Percentiles rank a stretch among this genome's conserved stretches.
Conservation (phyloP, 2,113 vertebrate genomes). For the Kryptolebias marmoratus region DNA sequence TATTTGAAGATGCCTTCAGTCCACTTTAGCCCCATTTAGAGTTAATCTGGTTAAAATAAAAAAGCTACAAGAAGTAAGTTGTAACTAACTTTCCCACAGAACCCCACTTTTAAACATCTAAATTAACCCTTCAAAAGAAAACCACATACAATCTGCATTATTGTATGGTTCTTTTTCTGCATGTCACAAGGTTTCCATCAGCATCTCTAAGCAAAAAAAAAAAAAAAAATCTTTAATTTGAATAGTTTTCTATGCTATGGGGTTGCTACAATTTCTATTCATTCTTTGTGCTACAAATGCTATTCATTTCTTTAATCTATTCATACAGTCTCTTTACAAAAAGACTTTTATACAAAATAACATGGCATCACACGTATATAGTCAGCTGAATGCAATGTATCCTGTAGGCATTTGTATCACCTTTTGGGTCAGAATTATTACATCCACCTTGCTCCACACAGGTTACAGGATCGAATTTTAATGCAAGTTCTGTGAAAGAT, state of each 20-base stretch:
- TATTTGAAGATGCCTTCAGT: too few relatives aligned
- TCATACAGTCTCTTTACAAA: too few relatives aligned
- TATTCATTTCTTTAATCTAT: too few relatives aligned
- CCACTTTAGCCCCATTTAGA: too few relatives aligned
- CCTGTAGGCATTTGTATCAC: background rate
- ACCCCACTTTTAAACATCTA: too few relatives aligned
- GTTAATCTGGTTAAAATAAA: too few relatives aligned
- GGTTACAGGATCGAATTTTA: conserved; percentile 1
- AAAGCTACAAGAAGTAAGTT: too few relatives aligned
- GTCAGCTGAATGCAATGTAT: background rate
- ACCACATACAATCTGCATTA: background rate
- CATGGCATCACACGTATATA: too few relatives aligned
- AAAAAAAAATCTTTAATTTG: conserved; percentile 4
- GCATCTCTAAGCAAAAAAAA: background rate
- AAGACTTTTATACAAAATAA: too few relatives aligned
- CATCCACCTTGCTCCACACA: conserved; percentile 3
- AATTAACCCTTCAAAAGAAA: background rate
- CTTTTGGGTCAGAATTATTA: background rate
- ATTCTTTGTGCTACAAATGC: background rate
- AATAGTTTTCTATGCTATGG: background rate
- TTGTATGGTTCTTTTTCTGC: background rate
- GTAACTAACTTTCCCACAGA: too few relatives aligned
- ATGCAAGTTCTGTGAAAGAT: background rate
- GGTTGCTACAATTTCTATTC: background rate
- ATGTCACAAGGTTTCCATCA: conserved; percentile 9